Evolutionary conservation across 2,888 invertebrate species (phyloP), one percentile per base, ranked within the genome.

Genomic region (Lacanobia oleracea): DNA sequence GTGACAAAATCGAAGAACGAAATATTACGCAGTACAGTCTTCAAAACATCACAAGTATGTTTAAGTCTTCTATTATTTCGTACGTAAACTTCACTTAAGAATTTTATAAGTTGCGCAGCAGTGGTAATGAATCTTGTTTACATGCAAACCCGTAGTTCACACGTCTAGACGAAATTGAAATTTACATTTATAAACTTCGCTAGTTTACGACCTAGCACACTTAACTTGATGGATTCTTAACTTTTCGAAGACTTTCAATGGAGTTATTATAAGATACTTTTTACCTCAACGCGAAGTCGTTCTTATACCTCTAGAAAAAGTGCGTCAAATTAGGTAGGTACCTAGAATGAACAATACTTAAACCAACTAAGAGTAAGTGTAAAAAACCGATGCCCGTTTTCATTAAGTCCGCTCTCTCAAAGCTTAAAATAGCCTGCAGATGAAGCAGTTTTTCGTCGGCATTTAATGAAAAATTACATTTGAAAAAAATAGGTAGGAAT

Each of bases 141-240:
- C 92, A 92, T 92, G 90, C 91, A 90, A 93, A 92, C 88, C 87
- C 83, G 88, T 83, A 87, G 87, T 91, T 92, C 90, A 91, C 93
- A 88, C 89, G 93, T 93, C 94, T 93, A 93, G 93, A 92, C 93
- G 82, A 89, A 91, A 93, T 93, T 92, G 89, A 91, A 93, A 93
- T 93, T 92, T 91, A 91, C 88, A 91, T 92, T 91, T 87, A 89
- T 91, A 88, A 90, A 92, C 87, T 89, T 88, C 70, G 79, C 70
- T 76, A 79, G 81, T 80, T 82, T 82, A 73, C 63, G 65, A 76
- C 76, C 82, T 83, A 85, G 75, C 74, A 60, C 82, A 75, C 86
- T 85, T 80, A 83, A 72, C 71, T 51, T 72, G 74, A 82, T 79
- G 72, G 78, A 71, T 82, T 79, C 86, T 86, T 80, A 81, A 82